Percentiles rank a stretch among this genome's conserved stretches.
These are phyloP conservation scores for Lanius collurio DNA, from an alignment of 2,113 vertebrate genomes.

Conservation along the genomic window DNA sequence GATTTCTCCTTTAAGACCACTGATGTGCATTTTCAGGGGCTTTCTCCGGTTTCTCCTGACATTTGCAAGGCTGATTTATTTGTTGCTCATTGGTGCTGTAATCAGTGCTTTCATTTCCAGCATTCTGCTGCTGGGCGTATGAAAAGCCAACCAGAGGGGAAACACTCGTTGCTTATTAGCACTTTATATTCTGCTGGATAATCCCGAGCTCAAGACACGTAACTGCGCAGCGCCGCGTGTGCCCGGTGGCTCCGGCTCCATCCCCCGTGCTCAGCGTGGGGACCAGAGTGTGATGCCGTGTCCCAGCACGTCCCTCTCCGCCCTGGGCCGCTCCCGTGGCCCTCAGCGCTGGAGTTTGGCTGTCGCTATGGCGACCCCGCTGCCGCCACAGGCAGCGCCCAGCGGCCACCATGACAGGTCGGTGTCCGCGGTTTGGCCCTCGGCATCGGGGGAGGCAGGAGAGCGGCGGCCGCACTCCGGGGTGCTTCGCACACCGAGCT, in stretches of 20 bases:
- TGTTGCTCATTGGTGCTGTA: not conserved
- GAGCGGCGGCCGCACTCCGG: accelerated
- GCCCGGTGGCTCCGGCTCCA: not conserved
- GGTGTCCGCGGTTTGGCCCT: not conserved
- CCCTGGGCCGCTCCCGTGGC: not conserved
- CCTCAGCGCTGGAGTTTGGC: not conserved
- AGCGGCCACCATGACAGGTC: not conserved
- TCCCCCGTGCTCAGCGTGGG: not conserved
- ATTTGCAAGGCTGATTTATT: not conserved
- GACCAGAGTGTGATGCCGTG: accelerated
- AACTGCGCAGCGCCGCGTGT: accelerated
- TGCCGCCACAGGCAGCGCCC: not conserved
- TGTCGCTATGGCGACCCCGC: slow-evolving; percentile 37
- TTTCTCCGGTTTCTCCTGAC: not conserved
- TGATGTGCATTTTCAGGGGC: not conserved
- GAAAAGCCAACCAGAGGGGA: not conserved
- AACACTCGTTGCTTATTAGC: not conserved
- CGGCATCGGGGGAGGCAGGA: accelerated
- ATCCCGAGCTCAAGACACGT: not conserved
- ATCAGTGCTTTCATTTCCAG: not conserved
- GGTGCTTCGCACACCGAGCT: not conserved
- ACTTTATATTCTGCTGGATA: not conserved
- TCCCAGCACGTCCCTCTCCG: accelerated
- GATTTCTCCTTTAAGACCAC: not conserved
- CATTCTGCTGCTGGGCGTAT: not conserved